A percentile compares a stretch with the other conserved stretches of the same genome.
phyloP scores from a whole-genome alignment of 2,888 invertebrate species.

The Diploptera punctata region DNA sequence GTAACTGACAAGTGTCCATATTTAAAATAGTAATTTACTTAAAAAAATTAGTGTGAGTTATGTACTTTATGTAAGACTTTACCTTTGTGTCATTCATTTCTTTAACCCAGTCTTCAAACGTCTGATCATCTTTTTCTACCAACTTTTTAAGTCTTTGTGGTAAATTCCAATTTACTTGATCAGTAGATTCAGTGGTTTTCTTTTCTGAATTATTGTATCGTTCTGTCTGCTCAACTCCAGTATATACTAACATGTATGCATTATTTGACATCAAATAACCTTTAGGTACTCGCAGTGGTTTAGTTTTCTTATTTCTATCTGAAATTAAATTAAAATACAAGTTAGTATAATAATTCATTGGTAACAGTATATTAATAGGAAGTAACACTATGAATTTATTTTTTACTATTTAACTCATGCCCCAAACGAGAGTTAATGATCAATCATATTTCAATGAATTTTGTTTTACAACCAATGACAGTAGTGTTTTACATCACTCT shows the following conservation, averaged over 20 bases:
- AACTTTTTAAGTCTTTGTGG: conserved; percentile 48
- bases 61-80: too few relatives aligned
- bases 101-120: conserved; percentile 53
- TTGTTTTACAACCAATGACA: too few relatives aligned
- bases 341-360: too few relatives aligned
- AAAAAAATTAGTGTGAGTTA: too few relatives aligned
- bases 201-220: not conserved
- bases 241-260: conserved; percentile 24
- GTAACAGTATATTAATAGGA: too few relatives aligned
- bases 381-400: too few relatives aligned
- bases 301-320: conserved; percentile 45
- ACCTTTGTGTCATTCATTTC: conserved; percentile 17
- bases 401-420: too few relatives aligned
- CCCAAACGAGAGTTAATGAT: too few relatives aligned
- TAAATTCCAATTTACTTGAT: conserved; percentile 41
- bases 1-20: too few relatives aligned
- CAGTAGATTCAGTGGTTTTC: not conserved
- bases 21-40: too few relatives aligned
- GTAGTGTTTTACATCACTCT: too few relatives aligned
- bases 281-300: conserved; percentile 54
- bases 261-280: conserved; percentile 61
- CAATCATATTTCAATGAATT: too few relatives aligned
- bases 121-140: conserved; percentile 53
- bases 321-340: not conserved
- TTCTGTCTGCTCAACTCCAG: not conserved